Evolutionary conservation across 2,888 invertebrate species (phyloP), one percentile per base, ranked within the genome.

Genomic region (Sepioteuthis lessoniana): DNA sequence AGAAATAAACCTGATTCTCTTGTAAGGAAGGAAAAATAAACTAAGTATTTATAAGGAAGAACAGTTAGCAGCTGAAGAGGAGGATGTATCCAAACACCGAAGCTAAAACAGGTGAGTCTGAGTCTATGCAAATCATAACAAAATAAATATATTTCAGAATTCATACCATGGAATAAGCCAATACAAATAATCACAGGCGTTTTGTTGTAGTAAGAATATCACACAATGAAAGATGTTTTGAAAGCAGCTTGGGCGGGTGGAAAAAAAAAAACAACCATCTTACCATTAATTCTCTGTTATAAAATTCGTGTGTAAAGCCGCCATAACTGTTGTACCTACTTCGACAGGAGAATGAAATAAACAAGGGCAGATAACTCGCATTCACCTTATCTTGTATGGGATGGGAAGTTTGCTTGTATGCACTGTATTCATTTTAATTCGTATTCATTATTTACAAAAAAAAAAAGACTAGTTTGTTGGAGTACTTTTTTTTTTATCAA

Each of bases 271-370:
- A 76, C 13, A 35, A 76, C 19, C n/a, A 76, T 76, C 76, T 76
- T 76, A 76, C 76, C 76, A 76, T 76, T 35, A 76, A 76, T 76
- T 76, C n/a, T 13, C n/a, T 76, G n/a, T 35, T 76, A 76, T 76
- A n/a, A 76, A 19, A 8, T 7, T 35, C n/a, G 19, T n/a, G 16
- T n/a, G 76, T 76, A 76, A 76, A 76, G 92, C 92, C 46, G 92
- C 92, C 92, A 92, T 92, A 47, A 92, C 92, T 76, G 47, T 92
- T 92, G 42, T 92, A 47, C 47, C 91, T 91, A 42, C 38, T n/a
- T 47, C 47, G 92, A 92, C 47, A 46, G 92, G n/a, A 92, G 92
- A 92, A 92, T 42, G 38, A 42, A n/a, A 31, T 38, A n/a, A n/a
- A 2, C 46, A 42, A 92, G 46, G 92, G 92, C 16, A 92, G 35